phyloP scores from a whole-genome alignment of 2,113 vertebrate genomes.

The Brachyistius frenatus region DNA sequence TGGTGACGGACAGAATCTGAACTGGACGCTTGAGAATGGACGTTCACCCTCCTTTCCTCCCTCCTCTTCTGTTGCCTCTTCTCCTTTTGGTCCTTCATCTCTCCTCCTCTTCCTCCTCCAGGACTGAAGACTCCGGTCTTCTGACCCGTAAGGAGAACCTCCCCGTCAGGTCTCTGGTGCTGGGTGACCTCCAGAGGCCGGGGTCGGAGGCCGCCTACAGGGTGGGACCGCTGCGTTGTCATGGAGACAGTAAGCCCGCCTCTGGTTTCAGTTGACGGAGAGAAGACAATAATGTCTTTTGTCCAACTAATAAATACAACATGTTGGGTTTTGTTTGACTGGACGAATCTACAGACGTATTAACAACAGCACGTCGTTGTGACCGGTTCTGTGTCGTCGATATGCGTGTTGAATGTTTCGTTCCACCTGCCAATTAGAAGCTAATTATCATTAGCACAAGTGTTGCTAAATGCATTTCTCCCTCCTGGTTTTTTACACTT shows the following conservation, averaged over 20 bases:
- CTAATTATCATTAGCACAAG: conserved; percentile 35
- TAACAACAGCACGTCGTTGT: background rate
- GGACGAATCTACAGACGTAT: background rate
- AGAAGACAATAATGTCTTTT: conserved; percentile 3
- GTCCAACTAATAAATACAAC: background rate
- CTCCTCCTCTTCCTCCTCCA: conserved; percentile 56
- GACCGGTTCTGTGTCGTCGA: background rate
- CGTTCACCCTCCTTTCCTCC: background rate
- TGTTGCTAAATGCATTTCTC: conserved; percentile 16
- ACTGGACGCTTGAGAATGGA: too few relatives aligned
- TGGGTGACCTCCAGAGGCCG: conserved; percentile 89
- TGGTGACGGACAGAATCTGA: too few relatives aligned
- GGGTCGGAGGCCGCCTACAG: conserved; percentile 92
- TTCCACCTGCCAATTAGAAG: conserved; percentile 12
- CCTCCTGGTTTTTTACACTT: conserved; percentile 15
- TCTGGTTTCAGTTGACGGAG: background rate
- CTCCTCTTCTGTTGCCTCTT: background rate
- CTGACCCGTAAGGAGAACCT: conserved; percentile 92
- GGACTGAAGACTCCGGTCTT: conserved; percentile 91
- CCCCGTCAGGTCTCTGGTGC: conserved; percentile 89
- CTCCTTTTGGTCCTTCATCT: background rate
- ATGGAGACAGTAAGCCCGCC: conserved; percentile 83
- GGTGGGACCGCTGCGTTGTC: conserved; percentile 91
- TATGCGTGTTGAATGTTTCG: background rate
- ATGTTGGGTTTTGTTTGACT: too few relatives aligned